Conservation (phyloP, 2,113 vertebrate species). For the Crotophaga sulcirostris region DNA sequence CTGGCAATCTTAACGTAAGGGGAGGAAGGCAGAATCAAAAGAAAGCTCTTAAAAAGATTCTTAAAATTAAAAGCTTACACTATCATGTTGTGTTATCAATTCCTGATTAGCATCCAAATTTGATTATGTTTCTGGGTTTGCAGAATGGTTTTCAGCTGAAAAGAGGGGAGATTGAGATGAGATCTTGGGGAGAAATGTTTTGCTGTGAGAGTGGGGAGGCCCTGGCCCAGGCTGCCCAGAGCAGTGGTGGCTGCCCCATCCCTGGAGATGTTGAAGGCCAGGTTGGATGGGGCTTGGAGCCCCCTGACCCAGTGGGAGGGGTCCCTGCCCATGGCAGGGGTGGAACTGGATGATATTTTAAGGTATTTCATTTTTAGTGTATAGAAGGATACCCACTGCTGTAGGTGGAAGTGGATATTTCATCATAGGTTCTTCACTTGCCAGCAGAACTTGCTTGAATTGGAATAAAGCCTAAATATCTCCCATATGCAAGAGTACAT, state of each 20-base stretch:
- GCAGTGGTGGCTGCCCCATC: too few species aligned
- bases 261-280: too few species aligned
- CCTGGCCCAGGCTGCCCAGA: too few species aligned
- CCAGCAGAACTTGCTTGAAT: not conserved
- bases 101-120: not conserved
- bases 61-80: not conserved
- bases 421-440: not conserved
- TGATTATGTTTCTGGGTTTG: not conserved
- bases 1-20: not conserved
- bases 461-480: not conserved
- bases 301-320: too few species aligned
- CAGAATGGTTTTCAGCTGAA: not conserved
- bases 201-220: too few species aligned
- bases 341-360: too few species aligned
- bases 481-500: not conserved
- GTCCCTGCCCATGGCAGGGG: too few species aligned
- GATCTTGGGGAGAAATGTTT: too few species aligned
- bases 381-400: not conserved
- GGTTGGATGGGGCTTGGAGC: too few species aligned
- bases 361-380: too few species aligned
- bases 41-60: not conserved
- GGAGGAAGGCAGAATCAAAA: not conserved
- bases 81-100: not conserved
- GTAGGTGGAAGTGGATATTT: not conserved
- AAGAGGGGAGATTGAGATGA: too few species aligned